Evolutionary conservation across 2,797 vertebrate species (phyloP).

Genomic region (Phataginus tricuspis): DNA sequence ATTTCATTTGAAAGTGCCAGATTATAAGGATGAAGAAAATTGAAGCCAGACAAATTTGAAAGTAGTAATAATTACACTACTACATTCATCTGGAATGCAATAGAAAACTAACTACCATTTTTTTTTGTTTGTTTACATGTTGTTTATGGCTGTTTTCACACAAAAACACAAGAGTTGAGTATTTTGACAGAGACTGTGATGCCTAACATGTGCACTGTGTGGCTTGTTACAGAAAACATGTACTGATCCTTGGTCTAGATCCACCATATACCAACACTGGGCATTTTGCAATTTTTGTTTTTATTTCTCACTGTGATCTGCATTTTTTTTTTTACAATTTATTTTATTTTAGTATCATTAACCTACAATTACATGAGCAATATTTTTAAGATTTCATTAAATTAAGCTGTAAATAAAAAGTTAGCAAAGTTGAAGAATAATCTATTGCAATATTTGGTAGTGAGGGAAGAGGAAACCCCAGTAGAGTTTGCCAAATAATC

Average conservation of each 20-base stretch:
- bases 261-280: no score
- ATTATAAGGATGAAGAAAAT: conserved; percentile 68
- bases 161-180: no score
- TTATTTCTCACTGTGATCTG: no score
- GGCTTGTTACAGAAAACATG: no score
- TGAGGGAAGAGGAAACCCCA: not conserved
- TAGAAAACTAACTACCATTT: conserved; percentile 76
- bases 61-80: conserved; percentile 71
- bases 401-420: conserved; percentile 63
- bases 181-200: no score
- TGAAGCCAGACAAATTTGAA: conserved; percentile 77
- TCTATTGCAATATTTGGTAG: not conserved
- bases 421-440: conserved; percentile 37
- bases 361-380: no score
- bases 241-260: no score
- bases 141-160: no score
- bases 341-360: no score
- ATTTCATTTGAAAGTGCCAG: conserved; percentile 66
- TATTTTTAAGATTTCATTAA: conserved; percentile 74
- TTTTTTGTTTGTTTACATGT: not conserved
- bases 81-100: conserved; percentile 74
- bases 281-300: no score
- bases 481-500: not conserved
- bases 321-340: no score
- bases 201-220: no score